These are phyloP conservation scores for Antitype chi DNA, from an alignment of 2,888 invertebrate genomes.

Conservation along the genomic window DNA sequence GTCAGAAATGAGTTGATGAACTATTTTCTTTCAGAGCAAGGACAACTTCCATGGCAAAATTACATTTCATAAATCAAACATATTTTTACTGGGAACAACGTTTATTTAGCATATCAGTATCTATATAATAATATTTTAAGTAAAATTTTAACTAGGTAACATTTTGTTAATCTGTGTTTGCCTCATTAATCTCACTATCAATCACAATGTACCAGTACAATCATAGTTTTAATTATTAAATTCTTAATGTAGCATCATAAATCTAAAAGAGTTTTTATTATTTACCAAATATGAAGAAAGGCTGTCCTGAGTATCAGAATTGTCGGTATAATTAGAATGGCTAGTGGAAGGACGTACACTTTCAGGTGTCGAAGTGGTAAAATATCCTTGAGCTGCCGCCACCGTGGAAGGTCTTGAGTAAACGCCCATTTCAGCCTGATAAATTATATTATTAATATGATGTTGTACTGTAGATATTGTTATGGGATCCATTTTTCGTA, in stretches of 20 bases:
- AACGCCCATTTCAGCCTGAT: constrained; percentile 14
- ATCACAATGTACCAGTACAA: constrained; percentile 8
- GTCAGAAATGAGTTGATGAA: constrained; percentile 18
- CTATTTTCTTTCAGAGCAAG: constrained; percentile 11
- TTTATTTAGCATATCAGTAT: constrained; percentile 21
- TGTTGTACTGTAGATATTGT: constrained; percentile 24
- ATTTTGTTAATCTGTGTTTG: constrained; percentile 11
- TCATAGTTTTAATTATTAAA: constrained; percentile 4
- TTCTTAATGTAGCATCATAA: constrained; percentile 1
- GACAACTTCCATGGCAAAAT: constrained; percentile 2
- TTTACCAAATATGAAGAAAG: constrained; percentile 4
- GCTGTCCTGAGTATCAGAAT: constrained; percentile 15
- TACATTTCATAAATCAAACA: constrained; percentile 19
- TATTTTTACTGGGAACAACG: constrained; percentile 10
- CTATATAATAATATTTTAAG: no score
- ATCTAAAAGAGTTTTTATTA: constrained; percentile 8
- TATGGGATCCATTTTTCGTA: constrained; percentile 20
- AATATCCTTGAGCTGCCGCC: constrained; percentile 8
- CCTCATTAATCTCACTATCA: constrained; percentile 8
- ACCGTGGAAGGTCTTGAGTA: constrained; percentile 17
- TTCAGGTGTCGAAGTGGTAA: constrained; percentile 19
- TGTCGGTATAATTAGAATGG: constrained; percentile 15
- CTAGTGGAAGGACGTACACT: constrained; percentile 15
- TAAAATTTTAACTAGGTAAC: constrained; percentile 11
- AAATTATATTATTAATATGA: constrained; percentile 11